Base-by-base conservation (phyloP, 2,797 vertebrate species). In the Cirrhinus molitorella region DNA sequence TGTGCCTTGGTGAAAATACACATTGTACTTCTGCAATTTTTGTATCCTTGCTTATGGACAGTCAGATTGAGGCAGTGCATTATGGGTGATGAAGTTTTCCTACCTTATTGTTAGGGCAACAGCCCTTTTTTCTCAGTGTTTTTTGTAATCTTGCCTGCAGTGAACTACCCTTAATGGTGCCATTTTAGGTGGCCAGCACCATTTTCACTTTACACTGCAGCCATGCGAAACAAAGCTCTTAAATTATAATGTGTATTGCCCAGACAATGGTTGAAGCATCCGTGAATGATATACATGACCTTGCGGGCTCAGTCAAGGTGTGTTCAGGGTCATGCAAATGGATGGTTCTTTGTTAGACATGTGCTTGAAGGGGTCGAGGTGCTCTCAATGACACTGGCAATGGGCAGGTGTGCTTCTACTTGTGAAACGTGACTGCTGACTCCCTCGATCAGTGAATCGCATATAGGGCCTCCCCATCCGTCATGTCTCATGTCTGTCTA, bases 401-500 rank as follows among this genome's bases (percentile, higher is more conserved):
- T 23, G 37, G 65, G 16, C 57, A 84, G 76, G 61, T 86, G 65
- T 51, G 47, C 34, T 12, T 47, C 37, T 71, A 28, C 31, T 70
- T 53, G 49, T 79, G 79, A 78, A 70, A 74, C 73, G 55, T 80
- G 65, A 67, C 70, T 53, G 73, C 72, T 70, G 17, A 57, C 47
- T 61, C 43, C 71, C 17, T 43, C 5, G n/a, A 43, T 37, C 55
- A n/a, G 49, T 40, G 75, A 70, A 47, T 53, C 40, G 34, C n/a
- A 59, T 7, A 23, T 61, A 66, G 61, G 73, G 23, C 28, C 25
- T 51, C 55, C 25, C 34, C 7, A 79, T 82, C 55, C 10, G 17
- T 88, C 85, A 85, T 8, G 63, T 61, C 34, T 53, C 83, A 81
- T 67, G 43, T 66, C 77, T 83, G 78, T 59, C 59, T 23, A 65